These are phyloP conservation scores for Lithophane ornitopus DNA, from an alignment of 2,888 invertebrate species.

Conservation along the genomic window DNA sequence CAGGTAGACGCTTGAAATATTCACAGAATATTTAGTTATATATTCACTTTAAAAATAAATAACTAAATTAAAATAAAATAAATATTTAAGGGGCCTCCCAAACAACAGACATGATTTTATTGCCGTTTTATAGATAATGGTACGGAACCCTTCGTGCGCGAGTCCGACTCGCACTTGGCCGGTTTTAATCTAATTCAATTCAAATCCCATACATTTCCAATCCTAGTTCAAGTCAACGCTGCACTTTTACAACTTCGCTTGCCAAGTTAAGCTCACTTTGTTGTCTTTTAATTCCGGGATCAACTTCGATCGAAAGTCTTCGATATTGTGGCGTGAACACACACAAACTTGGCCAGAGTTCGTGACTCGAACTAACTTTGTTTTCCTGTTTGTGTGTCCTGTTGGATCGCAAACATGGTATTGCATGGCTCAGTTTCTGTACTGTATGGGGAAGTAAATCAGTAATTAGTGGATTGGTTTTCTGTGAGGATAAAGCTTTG, in stretches of 20 bases:
- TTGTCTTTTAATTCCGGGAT: conserved; percentile 61
- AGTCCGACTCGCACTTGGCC: too few relatives aligned
- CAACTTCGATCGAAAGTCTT: conserved; percentile 46
- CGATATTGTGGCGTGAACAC: conserved; percentile 49
- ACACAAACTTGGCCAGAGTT: conserved; percentile 47
- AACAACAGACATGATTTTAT: too few relatives aligned
- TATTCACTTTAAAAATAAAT: too few relatives aligned
- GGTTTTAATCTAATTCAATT: conserved; percentile 51
- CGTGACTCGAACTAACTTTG: conserved; percentile 51
- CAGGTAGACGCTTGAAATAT: too few relatives aligned
- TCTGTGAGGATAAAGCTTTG: neutral
- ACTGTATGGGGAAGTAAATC: conserved; percentile 15
- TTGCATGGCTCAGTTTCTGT: conserved; percentile 15
- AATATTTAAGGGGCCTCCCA: too few relatives aligned
- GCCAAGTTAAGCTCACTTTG: conserved; percentile 50
- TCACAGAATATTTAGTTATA: too few relatives aligned
- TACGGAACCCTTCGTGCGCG: too few relatives aligned
- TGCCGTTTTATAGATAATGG: too few relatives aligned
- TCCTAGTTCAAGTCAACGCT: conserved; percentile 28
- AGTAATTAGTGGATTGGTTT: conserved; percentile 37
- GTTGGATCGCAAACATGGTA: conserved; percentile 41
- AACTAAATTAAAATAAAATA: too few relatives aligned
- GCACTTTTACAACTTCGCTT: conserved; percentile 46
- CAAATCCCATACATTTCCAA: conserved; percentile 34
- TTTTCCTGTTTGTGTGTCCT: conserved; percentile 56